Conservation (phyloP, 2,888 invertebrate genomes). For the Agrotis clavis region DNA sequence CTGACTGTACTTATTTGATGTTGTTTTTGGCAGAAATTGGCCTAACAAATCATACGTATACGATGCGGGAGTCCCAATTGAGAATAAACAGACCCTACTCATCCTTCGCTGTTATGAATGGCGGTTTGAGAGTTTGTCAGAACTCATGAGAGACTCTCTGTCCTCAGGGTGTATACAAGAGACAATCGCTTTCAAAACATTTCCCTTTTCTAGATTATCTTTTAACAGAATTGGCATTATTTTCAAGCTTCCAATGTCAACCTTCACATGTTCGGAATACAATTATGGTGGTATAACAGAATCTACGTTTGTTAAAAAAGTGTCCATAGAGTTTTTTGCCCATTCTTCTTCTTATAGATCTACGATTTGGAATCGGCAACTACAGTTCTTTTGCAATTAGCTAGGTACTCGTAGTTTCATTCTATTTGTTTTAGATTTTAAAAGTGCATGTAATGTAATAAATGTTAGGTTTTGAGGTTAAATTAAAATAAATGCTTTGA, state of each 20-base stretch:
- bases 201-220: background rate
- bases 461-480: too few relatives aligned
- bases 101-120: slow-evolving; percentile 3
- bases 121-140: background rate
- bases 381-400: too few relatives aligned
- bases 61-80: slow-evolving; percentile 1
- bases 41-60: slow-evolving; percentile 34
- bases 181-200: background rate
- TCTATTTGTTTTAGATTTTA: too few relatives aligned
- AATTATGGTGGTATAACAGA: too few relatives aligned
- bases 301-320: too few relatives aligned
- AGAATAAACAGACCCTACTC: slow-evolving; percentile 37
- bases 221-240: too few relatives aligned
- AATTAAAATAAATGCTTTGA: too few relatives aligned
- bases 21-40: slow-evolving; percentile 33
- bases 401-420: too few relatives aligned
- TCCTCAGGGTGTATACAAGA: background rate
- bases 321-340: background rate
- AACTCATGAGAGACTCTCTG: background rate
- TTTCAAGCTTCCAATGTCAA: background rate
- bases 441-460: too few relatives aligned
- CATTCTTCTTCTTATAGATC: too few relatives aligned
- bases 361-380: too few relatives aligned
- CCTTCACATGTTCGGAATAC: too few relatives aligned
- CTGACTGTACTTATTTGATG: slow-evolving; percentile 7